A percentile compares a stretch with the other conserved stretches of the same genome.
Conservation (phyloP, 2,888 invertebrate species). For the Icerya purchasi region DNA sequence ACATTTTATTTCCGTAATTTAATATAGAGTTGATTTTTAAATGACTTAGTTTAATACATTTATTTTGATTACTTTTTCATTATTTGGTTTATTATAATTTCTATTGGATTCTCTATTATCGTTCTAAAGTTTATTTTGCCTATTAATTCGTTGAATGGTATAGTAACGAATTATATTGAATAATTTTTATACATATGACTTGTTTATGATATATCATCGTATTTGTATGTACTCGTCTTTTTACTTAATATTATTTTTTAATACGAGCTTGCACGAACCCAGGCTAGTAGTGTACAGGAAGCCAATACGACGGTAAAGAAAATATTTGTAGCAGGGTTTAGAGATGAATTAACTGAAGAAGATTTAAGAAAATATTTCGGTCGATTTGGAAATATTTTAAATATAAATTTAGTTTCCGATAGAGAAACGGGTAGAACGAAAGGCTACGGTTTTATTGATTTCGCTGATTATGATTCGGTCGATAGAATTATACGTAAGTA, state of each 20-base stretch:
- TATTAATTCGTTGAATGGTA: no score
- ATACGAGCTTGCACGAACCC: neutral
- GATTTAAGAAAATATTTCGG: constrained; percentile 26
- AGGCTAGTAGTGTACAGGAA: constrained; percentile 23
- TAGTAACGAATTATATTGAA: no score
- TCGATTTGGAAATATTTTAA: constrained; percentile 27
- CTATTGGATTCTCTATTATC: no score
- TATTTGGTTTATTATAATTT: no score
- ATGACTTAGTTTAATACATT: no score
- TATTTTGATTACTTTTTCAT: no score
- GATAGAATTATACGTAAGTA: constrained; percentile 30
- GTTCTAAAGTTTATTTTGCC: no score
- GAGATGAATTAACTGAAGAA: constrained; percentile 31
- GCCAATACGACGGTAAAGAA: constrained; percentile 31
- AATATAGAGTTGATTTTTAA: no score
- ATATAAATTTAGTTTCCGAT: constrained; percentile 29
- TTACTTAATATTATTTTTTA: neutral
- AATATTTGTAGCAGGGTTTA: constrained; percentile 33
- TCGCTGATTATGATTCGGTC: constrained; percentile 35
- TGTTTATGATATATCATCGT: no score
- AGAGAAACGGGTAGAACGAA: constrained; percentile 32
- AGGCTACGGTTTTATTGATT: constrained; percentile 35
- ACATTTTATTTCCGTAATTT: no score
- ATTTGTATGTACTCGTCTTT: no score
- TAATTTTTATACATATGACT: no score